Base-by-base conservation (phyloP, 2,797 vertebrate species). In the Thaleichthys pacificus region DNA sequence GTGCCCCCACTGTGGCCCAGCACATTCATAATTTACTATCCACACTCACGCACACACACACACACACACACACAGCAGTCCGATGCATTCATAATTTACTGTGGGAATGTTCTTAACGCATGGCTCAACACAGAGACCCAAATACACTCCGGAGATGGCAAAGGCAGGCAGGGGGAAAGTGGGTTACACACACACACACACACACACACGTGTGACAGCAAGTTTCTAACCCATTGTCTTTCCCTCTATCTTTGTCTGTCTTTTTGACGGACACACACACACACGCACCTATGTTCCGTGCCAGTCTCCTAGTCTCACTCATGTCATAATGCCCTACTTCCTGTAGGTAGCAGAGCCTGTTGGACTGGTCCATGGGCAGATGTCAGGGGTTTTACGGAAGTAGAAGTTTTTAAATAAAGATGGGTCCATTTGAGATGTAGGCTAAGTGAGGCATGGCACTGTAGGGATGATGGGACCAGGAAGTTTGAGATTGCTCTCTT, bases 81-180 rank as follows among this genome's bases (percentile, higher is more conserved):
- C 74, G 28, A 72, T 78, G 57, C 88, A 93, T 92, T 85, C 72
- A 92, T 92, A 86, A 92, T 92, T 92, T 89, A 92, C 86, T 82
- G 85, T 92, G 86, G 86, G 90, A 91, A 90, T 88, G 89, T 91
- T 91, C 90, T 91, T 91, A 85, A 92, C 83, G 87, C 89, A 86
- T 89, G 89, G 86, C 82, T 91, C 85, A 85, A 88, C 89, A 90
- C 85, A 79, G 77, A 70, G 75, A 85, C 84, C 83, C 80, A 79
- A 86, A 88, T 77, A 80, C 76, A 85, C 77, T 77, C 81, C 14
- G 11, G 80, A 84, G 80, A 87, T 77, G 73, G 67, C 70, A 68
- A 62, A 69, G 58, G 72, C 73, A 17, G 49, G 65, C 63, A 2
- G 8, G 30, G 56, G n/a, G 68, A 78, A 75, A 72, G 54, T 84